phyloP scores from a whole-genome alignment of 2,888 invertebrate genomes.

The Drosophila mulleri region DNA sequence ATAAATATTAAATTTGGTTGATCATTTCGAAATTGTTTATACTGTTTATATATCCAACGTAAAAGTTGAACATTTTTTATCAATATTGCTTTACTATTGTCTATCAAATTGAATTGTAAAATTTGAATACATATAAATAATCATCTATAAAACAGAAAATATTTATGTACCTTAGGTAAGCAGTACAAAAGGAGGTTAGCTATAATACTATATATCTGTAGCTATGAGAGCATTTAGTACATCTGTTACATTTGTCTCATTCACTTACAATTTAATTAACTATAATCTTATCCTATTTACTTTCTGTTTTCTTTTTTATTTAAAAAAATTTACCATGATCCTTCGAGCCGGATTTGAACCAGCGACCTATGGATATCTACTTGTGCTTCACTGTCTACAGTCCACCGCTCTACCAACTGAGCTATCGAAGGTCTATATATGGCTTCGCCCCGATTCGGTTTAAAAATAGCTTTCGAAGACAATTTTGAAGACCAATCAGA shows the following conservation, averaged over 20 bases:
- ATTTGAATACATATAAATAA: not conserved
- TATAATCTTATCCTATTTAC: not conserved
- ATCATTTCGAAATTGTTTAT: not conserved
- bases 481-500: conserved; percentile 14
- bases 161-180: not conserved
- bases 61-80: not conserved
- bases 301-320: too few species aligned
- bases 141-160: not conserved
- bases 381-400: conserved; percentile 52
- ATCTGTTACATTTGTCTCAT: too few species aligned
- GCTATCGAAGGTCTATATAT: conserved; percentile 72
- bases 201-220: too few species aligned
- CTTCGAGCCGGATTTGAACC: conserved; percentile 80
- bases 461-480: conserved; percentile 6
- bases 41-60: not conserved
- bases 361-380: conserved; percentile 77
- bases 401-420: conserved; percentile 81
- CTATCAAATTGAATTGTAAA: not conserved
- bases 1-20: not conserved
- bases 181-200: too few species aligned
- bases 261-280: not conserved
- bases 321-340: conserved; percentile 43
- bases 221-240: too few species aligned
- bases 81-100: not conserved
- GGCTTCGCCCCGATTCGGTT: conserved; percentile 2